Percentiles rank a stretch among this genome's conserved stretches.
These are phyloP conservation scores for Salvelinus alpinus DNA, from an alignment of 2,113 vertebrate species.

Conservation along the genomic window DNA sequence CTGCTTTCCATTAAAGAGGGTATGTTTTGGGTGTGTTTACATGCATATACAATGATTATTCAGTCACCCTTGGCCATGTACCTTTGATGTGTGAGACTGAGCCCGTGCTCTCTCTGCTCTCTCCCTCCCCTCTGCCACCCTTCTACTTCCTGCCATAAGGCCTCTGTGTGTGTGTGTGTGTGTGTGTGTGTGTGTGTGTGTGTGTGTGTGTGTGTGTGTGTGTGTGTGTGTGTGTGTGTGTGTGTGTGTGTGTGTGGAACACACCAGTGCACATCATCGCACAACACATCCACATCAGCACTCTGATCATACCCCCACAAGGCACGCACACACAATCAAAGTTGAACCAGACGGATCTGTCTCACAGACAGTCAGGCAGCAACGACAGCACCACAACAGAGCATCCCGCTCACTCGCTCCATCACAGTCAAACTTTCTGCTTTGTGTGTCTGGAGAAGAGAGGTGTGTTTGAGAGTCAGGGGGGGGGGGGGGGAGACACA, in stretches of 20 bases:
- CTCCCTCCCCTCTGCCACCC: not conserved
- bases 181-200: too few relatives aligned
- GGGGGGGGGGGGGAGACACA: not conserved
- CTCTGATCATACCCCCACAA: constrained; percentile 45
- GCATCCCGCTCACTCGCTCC: not conserved
- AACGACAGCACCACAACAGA: constrained; percentile 4
- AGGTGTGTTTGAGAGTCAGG: not conserved
- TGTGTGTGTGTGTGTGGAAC: not conserved
- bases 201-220: too few relatives aligned
- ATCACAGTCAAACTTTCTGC: not conserved
- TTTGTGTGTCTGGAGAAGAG: not conserved
- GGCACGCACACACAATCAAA: constrained; percentile 49
- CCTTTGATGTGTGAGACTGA: constrained; percentile 2
- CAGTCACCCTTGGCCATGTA: not conserved
- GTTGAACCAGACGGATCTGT: constrained; percentile 57
- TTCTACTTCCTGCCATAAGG: not conserved
- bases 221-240: too few relatives aligned
- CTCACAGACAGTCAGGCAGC: constrained; percentile 18
- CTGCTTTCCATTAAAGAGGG: too few relatives aligned
- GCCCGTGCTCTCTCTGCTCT: not conserved
- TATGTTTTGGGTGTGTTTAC: not conserved
- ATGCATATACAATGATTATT: not conserved
- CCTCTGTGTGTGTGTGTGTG: too few relatives aligned
- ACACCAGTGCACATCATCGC: constrained; percentile 24
- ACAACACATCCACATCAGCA: constrained; percentile 36